These are phyloP conservation scores for Drosophila pectinifera DNA, from an alignment of 1,140 invertebrate species.

Conservation along the genomic window DNA sequence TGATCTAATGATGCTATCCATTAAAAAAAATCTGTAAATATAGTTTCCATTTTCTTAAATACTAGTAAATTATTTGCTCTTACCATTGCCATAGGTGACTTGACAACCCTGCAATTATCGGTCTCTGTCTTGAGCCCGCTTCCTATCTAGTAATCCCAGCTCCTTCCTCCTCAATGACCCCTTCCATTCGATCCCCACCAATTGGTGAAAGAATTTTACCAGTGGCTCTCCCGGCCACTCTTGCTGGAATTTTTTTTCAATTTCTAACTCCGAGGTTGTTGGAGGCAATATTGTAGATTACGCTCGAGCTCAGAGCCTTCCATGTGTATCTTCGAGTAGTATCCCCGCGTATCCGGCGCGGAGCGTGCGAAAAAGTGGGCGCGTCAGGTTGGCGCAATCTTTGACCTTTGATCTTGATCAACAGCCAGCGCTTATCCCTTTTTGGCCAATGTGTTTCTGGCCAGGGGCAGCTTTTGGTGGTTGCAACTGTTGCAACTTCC, in stretches of 20 bases:
- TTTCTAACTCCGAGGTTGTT: constrained; percentile 47
- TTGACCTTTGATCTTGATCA: constrained; percentile 81
- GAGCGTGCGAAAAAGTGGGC: constrained; percentile 82
- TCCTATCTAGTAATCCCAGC: background rate
- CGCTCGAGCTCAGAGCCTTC: constrained; percentile 27
- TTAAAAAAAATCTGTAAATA: too few relatives aligned
- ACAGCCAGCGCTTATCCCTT: constrained; percentile 25
- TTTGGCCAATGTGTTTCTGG: constrained; percentile 28
- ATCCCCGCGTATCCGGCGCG: constrained; percentile 64
- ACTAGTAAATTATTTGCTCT: too few relatives aligned
- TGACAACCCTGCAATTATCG: constrained; percentile 4
- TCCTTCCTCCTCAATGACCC: background rate
- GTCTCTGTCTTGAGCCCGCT: background rate
- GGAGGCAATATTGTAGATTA: constrained; percentile 65
- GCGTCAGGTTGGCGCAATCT: constrained; percentile 75
- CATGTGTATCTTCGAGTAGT: constrained; percentile 62
- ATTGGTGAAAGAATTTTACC: constrained; percentile 78
- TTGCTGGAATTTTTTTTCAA: constrained; percentile 60
- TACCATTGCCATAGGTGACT: background rate
- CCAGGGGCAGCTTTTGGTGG: constrained; percentile 46
- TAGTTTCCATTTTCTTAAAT: too few relatives aligned
- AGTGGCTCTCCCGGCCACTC: constrained; percentile 49
- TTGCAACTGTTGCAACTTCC: constrained; percentile 70
- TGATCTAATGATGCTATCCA: too few relatives aligned
- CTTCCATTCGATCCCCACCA: constrained; percentile 8